A percentile compares a stretch with the other conserved stretches of the same genome.
Evolutionary conservation across 2,888 invertebrate species (phyloP).

Genomic region (Gymnocheta viridis): DNA sequence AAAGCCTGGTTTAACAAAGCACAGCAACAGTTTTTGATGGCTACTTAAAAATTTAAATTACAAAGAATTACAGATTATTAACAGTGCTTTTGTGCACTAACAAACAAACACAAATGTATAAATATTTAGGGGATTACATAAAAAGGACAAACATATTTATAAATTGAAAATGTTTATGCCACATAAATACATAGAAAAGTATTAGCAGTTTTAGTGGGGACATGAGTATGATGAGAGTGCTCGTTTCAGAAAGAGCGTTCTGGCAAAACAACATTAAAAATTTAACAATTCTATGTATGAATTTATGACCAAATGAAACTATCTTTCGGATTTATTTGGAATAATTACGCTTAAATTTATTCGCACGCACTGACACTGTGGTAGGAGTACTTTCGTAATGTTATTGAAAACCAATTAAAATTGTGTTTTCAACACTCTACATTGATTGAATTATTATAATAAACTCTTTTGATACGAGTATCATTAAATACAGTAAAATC

Average conservation of each 20-base stretch:
- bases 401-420: constrained; percentile 81
- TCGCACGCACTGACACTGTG: neutral
- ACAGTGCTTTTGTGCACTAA: neutral
- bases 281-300: constrained; percentile 54
- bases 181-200: neutral
- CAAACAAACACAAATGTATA: neutral
- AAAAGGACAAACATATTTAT: constrained; percentile 38
- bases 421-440: constrained; percentile 71
- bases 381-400: constrained; percentile 5
- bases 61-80: constrained; percentile 57
- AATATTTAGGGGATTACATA: neutral
- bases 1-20: constrained; percentile 62
- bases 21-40: constrained; percentile 71
- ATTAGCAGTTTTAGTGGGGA: neutral
- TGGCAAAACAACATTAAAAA: constrained; percentile 59
- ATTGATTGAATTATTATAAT: constrained; percentile 62
- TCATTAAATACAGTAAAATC: neutral
- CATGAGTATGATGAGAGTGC: neutral
- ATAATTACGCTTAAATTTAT: neutral
- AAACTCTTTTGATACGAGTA: constrained; percentile 71
- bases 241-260: neutral
- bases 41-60: constrained; percentile 76
- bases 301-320: constrained; percentile 47
- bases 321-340: constrained; percentile 25
- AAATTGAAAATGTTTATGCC: constrained; percentile 15